Base-by-base conservation (phyloP, 2,888 invertebrate genomes). In the Bellardia bayeri region DNA sequence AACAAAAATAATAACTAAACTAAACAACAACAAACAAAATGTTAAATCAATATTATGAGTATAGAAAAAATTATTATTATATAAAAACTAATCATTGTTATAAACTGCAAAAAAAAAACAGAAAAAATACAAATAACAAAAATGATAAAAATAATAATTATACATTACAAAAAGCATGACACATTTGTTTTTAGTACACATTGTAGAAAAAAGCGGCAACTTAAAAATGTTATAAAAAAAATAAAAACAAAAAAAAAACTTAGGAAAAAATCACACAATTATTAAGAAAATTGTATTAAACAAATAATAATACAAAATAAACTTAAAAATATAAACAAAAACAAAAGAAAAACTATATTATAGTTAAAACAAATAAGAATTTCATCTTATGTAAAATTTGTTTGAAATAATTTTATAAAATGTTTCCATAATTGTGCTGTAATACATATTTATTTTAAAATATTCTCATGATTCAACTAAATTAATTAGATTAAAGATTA, bases 151-250 rank as follows among this genome's bases (percentile, higher is more conserved):
- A 68, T 23, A 9, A 68, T 23, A 71, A 68, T 14, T 51, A 51
- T 75, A 75, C 75, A 75, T 63, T 74, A 63, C 45, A 56, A 61
- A 84, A 69, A 75, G 87, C 87, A 87, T 87, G 85, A 87, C 87
- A 87, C 87, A 87, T 85, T 87, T 87, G 87, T 87, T 87, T 87
- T 87, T 87, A 87, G 87, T 87, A 87, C 87, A 87, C 87, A 87
- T 85, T 87, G 87, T 87, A 87, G 87, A 82, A 83, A 83, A 86
- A 85, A 87, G 87, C 85, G 87, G 87, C 87, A 87, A 85, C 85
- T 87, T 87, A 87, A 87, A 82, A 82, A 87, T 85, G 87, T 87
- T 87, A 85, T 81, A 83, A 83, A 74, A 75, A 72, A 72, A 64
- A 66, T 7, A 69, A 63, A 82, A 83, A 76, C 6, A 23, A 78